These are phyloP conservation scores for Heliconius eleuchia DNA, from an alignment of 1,140 invertebrate genomes.

Conservation along the genomic window DNA sequence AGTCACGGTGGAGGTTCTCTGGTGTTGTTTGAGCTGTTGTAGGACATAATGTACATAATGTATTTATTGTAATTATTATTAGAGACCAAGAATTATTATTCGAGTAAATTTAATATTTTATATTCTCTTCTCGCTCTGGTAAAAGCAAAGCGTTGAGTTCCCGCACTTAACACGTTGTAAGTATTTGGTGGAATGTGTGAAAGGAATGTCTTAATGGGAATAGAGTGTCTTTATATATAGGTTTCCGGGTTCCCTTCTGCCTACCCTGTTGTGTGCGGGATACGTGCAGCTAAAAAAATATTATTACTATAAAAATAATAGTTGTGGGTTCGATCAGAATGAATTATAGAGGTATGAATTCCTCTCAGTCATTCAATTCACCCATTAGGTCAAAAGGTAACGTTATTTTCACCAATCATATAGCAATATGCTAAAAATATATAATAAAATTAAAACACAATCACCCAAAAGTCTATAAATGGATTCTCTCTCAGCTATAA, in stretches of 20 bases:
- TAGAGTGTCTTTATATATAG: background rate
- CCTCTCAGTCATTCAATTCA: too few relatives aligned
- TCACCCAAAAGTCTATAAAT: constrained; percentile 89
- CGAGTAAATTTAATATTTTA: background rate
- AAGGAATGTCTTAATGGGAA: background rate
- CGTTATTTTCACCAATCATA: too few relatives aligned
- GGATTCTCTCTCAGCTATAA: constrained; percentile 96
- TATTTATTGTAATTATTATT: background rate
- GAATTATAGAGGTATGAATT: too few relatives aligned
- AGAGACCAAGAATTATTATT: too few relatives aligned
- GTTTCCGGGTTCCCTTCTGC: background rate
- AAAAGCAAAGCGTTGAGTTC: background rate
- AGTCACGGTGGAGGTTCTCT: constrained; percentile 96
- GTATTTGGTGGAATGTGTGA: background rate
- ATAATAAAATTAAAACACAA: constrained; percentile 6
- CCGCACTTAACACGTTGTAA: background rate
- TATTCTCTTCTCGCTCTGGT: background rate
- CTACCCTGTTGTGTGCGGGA: background rate
- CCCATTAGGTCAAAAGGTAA: too few relatives aligned
- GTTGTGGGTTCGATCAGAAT: too few relatives aligned
- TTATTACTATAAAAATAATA: background rate
- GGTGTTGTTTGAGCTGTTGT: constrained; percentile 95
- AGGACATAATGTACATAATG: background rate
- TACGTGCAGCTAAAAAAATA: constrained; percentile 10
- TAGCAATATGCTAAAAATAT: too few relatives aligned